These are phyloP conservation scores for Nyctibius bracteatus DNA, from an alignment of 2,113 vertebrate species.

Conservation along the genomic window DNA sequence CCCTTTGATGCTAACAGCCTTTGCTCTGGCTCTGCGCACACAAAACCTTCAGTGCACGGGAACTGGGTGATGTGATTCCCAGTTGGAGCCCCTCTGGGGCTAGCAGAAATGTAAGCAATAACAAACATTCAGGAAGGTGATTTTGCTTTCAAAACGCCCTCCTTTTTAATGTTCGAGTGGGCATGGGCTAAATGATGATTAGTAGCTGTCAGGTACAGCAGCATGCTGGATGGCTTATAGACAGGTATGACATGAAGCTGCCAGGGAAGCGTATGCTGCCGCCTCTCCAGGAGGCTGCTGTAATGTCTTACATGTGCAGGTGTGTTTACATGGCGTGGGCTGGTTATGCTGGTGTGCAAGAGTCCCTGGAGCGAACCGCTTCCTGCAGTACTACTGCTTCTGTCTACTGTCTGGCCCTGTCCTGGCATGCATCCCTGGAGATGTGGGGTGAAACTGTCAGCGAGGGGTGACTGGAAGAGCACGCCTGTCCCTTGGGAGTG, in stretches of 20 bases:
- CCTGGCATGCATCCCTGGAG: not conserved
- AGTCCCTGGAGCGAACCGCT: not conserved
- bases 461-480: fast-evolving
- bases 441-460: not conserved
- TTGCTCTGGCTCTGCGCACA: not conserved
- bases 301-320: fast-evolving
- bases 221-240: not conserved
- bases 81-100: not conserved
- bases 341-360: not conserved
- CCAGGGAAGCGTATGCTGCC: not conserved
- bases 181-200: not conserved
- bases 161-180: not conserved
- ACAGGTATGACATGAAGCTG: not conserved
- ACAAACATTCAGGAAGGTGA: not conserved
- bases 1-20: not conserved
- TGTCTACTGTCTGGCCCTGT: not conserved
- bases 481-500: not conserved
- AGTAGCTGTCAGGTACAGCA: not conserved
- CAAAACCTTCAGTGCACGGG: not conserved
- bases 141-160: not conserved
- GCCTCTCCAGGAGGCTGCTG: not conserved
- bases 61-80: not conserved
- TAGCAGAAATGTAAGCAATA: not conserved
- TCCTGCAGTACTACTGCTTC: not conserved
- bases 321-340: not conserved